phyloP scores from a whole-genome alignment of 2,113 vertebrate species.

The Crotalus horridus region DNA sequence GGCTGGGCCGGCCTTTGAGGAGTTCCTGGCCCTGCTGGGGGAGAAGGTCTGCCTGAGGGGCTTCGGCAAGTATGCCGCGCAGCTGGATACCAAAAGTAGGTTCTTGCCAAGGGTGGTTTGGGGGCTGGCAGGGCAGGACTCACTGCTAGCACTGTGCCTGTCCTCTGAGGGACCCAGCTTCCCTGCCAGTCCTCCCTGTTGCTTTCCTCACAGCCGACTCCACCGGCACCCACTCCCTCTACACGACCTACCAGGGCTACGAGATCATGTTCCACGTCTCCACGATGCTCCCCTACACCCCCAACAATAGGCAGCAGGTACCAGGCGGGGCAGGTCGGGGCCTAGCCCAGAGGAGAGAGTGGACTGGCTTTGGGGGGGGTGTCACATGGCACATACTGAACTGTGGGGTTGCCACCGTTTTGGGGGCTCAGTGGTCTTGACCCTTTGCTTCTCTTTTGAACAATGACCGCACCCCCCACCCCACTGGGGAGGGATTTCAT shows the following conservation, averaged over 20 bases:
- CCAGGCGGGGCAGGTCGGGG: not conserved
- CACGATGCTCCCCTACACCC: slow-evolving; percentile 94
- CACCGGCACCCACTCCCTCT: slow-evolving; percentile 91
- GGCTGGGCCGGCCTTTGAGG: slow-evolving; percentile 80
- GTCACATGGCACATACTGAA: too few relatives aligned
- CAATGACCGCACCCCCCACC: too few relatives aligned
- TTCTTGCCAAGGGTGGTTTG: not conserved
- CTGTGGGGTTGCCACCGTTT: not conserved
- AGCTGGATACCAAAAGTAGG: slow-evolving; percentile 95
- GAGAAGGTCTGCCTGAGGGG: slow-evolving; percentile 82
- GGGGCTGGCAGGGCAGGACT: not conserved
- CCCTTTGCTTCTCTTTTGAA: not conserved
- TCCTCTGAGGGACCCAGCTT: not conserved
- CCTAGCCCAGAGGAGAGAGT: not conserved
- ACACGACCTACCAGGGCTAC: slow-evolving; percentile 91
- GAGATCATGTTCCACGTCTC: slow-evolving; percentile 98
- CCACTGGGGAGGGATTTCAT: not conserved
- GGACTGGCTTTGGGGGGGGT: not conserved
- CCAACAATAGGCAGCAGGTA: slow-evolving; percentile 94
- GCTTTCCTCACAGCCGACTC: slow-evolving; percentile 80
- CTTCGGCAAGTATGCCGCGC: slow-evolving; percentile 88
- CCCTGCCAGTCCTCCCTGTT: too few relatives aligned
- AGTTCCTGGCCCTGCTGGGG: slow-evolving; percentile 86
- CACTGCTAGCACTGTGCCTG: fast-evolving
- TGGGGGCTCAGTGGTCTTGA: not conserved